A percentile compares a stretch with the other conserved stretches of the same genome.
phyloP scores from a whole-genome alignment of 2,113 vertebrate species.

The Mustelus asterias region DNA sequence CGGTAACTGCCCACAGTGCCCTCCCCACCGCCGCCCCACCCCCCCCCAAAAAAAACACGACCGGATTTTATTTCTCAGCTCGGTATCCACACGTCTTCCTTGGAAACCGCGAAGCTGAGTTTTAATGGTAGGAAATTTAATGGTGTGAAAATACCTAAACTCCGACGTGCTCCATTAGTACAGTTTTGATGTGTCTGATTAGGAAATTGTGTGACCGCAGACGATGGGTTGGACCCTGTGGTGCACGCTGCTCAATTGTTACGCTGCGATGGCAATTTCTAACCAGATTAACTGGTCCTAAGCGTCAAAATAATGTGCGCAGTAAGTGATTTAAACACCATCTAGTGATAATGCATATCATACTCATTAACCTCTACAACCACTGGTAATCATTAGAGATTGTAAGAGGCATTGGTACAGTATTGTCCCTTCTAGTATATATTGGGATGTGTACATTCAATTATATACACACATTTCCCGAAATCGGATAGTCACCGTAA shows the following conservation, averaged over 20 bases:
- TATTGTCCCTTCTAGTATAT: not conserved
- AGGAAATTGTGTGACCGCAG: not conserved
- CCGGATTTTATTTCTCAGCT: not conserved
- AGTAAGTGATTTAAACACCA: conserved; percentile 14
- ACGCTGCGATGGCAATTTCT: not conserved
- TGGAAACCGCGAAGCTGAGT: not conserved
- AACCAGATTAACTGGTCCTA: not conserved
- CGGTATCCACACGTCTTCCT: not conserved
- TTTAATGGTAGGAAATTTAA: not conserved
- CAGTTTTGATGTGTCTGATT: not conserved
- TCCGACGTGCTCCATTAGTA: not conserved
- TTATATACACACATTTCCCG: not conserved
- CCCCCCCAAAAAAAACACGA: not conserved
- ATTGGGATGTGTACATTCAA: not conserved
- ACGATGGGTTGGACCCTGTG: not conserved
- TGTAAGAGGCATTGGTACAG: not conserved
- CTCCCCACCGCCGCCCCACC: not conserved
- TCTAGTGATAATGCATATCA: not conserved
- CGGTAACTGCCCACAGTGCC: no score
- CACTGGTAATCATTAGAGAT: not conserved
- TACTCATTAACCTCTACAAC: not conserved
- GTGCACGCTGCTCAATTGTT: not conserved
- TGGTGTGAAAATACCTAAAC: not conserved
- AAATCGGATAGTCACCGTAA: not conserved
- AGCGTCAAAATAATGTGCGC: not conserved